These are phyloP conservation scores for Globodera ellingtonae DNA, from an alignment of 1,140 invertebrate species.

Conservation along the genomic window DNA sequence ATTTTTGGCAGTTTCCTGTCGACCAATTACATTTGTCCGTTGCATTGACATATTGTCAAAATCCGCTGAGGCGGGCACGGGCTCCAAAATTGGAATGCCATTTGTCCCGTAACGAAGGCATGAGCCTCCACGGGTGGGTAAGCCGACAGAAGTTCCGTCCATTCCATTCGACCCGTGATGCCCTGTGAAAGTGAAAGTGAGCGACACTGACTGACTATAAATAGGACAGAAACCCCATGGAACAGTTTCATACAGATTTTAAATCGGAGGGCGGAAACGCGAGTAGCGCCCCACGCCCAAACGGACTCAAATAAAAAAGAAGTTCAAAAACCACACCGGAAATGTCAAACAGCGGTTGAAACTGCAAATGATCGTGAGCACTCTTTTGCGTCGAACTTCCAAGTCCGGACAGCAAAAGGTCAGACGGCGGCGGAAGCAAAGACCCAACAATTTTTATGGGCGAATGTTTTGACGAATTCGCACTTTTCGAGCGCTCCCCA, in stretches of 20 bases:
- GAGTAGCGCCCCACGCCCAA: no score
- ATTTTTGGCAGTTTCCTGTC: neutral
- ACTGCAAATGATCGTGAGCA: neutral
- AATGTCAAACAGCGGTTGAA: constrained; percentile 13
- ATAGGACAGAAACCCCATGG: no score
- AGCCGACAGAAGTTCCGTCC: neutral
- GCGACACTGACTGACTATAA: no score
- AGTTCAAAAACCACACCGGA: neutral
- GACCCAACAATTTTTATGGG: constrained; percentile 1
- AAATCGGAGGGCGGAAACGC: no score
- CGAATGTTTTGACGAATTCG: constrained; percentile 7
- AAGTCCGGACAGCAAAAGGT: constrained; percentile 38
- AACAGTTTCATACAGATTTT: no score
- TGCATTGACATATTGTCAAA: neutral
- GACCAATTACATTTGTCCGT: constrained; percentile 22
- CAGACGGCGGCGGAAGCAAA: constrained; percentile 42
- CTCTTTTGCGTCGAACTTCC: constrained; percentile 12
- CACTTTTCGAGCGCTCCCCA: neutral
- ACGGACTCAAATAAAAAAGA: neutral
- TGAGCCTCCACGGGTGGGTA: neutral
- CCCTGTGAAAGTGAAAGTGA: neutral
- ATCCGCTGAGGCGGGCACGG: constrained; percentile 27
- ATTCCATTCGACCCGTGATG: neutral
- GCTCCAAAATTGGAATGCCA: constrained; percentile 40
- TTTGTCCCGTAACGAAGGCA: constrained; percentile 39